A percentile compares a stretch with the other conserved stretches of the same genome.
Conservation (phyloP, 2,797 vertebrate species). For the Esox masquinongy region DNA sequence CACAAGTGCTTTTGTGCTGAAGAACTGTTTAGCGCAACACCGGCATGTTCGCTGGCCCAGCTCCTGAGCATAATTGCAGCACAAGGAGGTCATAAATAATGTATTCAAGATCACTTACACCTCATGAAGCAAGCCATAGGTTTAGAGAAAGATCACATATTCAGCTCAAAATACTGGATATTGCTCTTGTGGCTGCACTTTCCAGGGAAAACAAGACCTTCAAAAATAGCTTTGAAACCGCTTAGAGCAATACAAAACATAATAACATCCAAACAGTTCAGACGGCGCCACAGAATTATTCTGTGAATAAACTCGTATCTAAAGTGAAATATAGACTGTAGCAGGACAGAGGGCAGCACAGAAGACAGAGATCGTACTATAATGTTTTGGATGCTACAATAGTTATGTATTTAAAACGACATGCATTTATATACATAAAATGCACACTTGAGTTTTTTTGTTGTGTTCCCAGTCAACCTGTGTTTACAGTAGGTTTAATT, state of each 20-base stretch:
- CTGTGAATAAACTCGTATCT: slow-evolving; percentile 7
- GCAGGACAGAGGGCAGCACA: neutral
- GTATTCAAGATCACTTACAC: slow-evolving; percentile 80
- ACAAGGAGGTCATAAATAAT: slow-evolving; percentile 79
- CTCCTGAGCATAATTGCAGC: slow-evolving; percentile 72
- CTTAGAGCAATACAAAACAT: slow-evolving; percentile 55
- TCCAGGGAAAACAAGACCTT: slow-evolving; percentile 64
- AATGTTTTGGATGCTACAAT: neutral
- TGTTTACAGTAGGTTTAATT: neutral
- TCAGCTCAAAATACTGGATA: slow-evolving; percentile 60
- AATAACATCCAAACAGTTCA: slow-evolving; percentile 59
- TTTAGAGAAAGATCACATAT: slow-evolving; percentile 59
- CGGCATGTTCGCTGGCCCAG: slow-evolving; percentile 54
- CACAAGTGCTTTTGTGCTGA: slow-evolving; percentile 58
- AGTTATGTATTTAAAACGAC: neutral
- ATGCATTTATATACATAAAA: too few relatives aligned
- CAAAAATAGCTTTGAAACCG: slow-evolving; percentile 51
- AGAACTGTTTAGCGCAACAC: slow-evolving; percentile 75
- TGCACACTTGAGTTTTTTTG: too few relatives aligned
- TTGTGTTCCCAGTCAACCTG: neutral
- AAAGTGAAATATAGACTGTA: neutral
- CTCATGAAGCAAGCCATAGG: slow-evolving; percentile 67
- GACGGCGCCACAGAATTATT: slow-evolving; percentile 23
- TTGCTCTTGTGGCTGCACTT: slow-evolving; percentile 53
- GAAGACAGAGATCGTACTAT: neutral